Evolutionary conservation across 2,888 invertebrate genomes (phyloP).

Genomic region (Conomelus anceps): DNA sequence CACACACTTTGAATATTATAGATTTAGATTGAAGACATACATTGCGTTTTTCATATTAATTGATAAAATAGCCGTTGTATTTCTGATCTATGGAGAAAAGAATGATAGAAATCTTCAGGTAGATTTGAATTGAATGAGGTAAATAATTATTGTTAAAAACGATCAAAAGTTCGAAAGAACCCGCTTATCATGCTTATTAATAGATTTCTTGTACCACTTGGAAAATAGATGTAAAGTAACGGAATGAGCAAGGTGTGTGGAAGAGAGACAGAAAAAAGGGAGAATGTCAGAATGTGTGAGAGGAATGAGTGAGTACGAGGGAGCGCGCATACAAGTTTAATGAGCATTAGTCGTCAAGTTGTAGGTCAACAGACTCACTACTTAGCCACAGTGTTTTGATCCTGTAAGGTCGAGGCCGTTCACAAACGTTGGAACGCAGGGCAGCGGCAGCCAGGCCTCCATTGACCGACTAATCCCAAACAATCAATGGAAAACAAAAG

Average conservation of each 20-base stretch:
- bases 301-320: background rate
- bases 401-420: background rate
- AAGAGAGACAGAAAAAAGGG: background rate
- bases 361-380: background rate
- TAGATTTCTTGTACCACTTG: background rate
- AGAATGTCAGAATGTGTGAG: background rate
- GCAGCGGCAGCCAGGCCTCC: background rate
- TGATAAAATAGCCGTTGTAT: no score
- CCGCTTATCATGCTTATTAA: background rate
- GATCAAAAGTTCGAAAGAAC: background rate
- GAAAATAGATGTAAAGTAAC: background rate
- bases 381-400: background rate
- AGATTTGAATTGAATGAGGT: background rate
- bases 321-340: background rate
- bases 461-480: background rate
- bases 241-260: background rate
- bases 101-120: background rate
- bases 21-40: no score
- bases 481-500: background rate
- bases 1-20: no score
- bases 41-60: no score
- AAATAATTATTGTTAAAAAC: background rate
- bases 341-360: background rate
- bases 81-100: background rate
- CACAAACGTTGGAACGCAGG: background rate